Evolutionary conservation across 2,888 invertebrate genomes (phyloP), one percentile per base, ranked within the genome.

Genomic region (Parnassius apollo): DNA sequence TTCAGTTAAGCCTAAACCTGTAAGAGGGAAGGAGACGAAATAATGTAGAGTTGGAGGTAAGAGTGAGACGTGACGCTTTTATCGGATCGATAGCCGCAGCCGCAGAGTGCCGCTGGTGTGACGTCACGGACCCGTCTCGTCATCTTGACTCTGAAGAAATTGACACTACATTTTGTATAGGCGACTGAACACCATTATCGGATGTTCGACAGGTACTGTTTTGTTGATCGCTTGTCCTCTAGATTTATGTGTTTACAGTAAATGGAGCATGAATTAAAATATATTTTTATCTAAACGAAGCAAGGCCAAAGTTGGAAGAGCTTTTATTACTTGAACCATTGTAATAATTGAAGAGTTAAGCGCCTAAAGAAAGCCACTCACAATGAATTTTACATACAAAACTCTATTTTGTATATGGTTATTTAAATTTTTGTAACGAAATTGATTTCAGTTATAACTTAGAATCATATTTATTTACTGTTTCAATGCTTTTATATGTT

Each of bases 81-180:
- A 80, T 80, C 83, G 85, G 91, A 90, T 91, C 91, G 89, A 91
- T 91, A 91, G 89, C 90, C 91, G 91, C 91, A 91, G 91, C 89
- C 91, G 91, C 91, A 91, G 90, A 91, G 86, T 85, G 83, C 82
- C 80, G 86, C 83, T 82, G 81, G 81, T 76, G 86, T 91, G 91
- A 91, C 91, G 91, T 91, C 91, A 91, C 86, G 78, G 76, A 72
- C 75, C 81, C 80, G 90, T 90, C 91, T 90, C 90, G 90, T 91
- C 91, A 91, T 91, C 88, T 91, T 90, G 85, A 81, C 83, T 86
- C 82, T 79, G 81, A 86, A 88, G 88, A 83, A 87, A 89, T 87
- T 88, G 88, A 85, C 87, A 87, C 87, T 83, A 83, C 79, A 83
- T 81, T 86, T 80, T 78, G 75, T 83, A 76, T 75, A 80, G 72